Base-by-base conservation (phyloP, 2,113 vertebrate species). In the Physeter macrocephalus region DNA sequence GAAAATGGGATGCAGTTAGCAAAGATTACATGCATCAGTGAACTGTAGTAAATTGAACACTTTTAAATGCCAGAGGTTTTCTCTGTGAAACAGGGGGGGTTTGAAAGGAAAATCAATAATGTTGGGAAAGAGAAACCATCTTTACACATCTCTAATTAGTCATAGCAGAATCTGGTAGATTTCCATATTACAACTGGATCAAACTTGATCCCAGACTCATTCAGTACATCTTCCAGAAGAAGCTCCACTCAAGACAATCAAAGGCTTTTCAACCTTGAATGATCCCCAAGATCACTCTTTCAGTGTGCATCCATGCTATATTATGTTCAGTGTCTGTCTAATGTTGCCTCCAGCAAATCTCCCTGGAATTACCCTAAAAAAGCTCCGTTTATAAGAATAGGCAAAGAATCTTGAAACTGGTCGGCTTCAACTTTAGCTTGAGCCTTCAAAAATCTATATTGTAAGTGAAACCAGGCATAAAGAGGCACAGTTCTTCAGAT, bases 1-100 rank as follows among this genome's bases (percentile, higher is more conserved):
- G 90, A 96, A 97, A 97, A 97, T 88, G 87, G 92, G 81, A 94
- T 97, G 85, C 96, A 94, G 92, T 97, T 97, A 98, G 95, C 83
- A 95, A 97, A 94, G 94, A 97, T 98, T 96, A 97, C 93, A 91
- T 92, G 96, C 94, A 97, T 95, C 96, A 94, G 72, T 90, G 92
- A 92, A 90, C 96, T 96, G 81, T 95, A 97, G 81, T 98, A 97
- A 97, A 97, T 86, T 95, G 97, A 97, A 97, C 54, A 96, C 84
- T 95, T 98, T 92, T 95, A 97, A 97, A 98, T 95, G 97, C 93
- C 94, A 95, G 87, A 97, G 81, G 96, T 97, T 97, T 97, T 97
- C 96, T 92, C 66, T 66, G 34, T 93, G 94, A 93, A 95, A 96
- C 94, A 95, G 59, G 69, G 69, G 78, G 78, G 27, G 41, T 88